A percentile compares a stretch with the other conserved stretches of the same genome.
phyloP scores from a whole-genome alignment of 2,797 vertebrate genomes.

The Labroides dimidiatus region DNA sequence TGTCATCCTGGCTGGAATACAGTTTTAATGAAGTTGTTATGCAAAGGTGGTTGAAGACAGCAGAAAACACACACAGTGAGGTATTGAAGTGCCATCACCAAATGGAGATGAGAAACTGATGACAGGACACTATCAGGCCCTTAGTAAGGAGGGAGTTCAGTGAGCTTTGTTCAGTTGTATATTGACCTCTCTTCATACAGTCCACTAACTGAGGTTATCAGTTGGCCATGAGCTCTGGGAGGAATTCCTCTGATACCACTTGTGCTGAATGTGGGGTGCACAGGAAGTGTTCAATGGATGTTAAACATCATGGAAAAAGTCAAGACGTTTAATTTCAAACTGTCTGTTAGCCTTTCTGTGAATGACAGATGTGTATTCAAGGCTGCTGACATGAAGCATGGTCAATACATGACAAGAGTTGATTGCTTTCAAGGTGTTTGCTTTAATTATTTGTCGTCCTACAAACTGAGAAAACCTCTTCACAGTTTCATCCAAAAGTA shows the following conservation, averaged over 20 bases:
- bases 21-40: too few relatives aligned
- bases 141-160: conserved; percentile 28
- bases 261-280: conserved; percentile 24
- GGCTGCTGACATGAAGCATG: neutral
- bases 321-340: conserved; percentile 15
- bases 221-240: conserved; percentile 32
- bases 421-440: conserved; percentile 49
- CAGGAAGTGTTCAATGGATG: conserved; percentile 24
- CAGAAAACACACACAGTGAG: neutral
- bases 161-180: conserved; percentile 56
- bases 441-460: conserved; percentile 67
- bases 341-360: conserved; percentile 17
- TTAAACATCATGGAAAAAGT: neutral
- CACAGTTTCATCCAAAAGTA: conserved; percentile 58
- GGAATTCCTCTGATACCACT: conserved; percentile 70
- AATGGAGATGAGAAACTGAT: conserved; percentile 3
- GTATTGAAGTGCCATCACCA: neutral
- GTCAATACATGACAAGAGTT: conserved; percentile 8
- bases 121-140: neutral
- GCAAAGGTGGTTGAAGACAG: neutral
- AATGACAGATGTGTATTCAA: too few relatives aligned
- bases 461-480: conserved; percentile 62
- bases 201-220: conserved; percentile 73
- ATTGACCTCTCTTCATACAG: conserved; percentile 74
- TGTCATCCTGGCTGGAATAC: too few relatives aligned